Evolutionary conservation across 2,888 invertebrate species (phyloP), one percentile per base, ranked within the genome.

Genomic region (Anodontia alba): DNA sequence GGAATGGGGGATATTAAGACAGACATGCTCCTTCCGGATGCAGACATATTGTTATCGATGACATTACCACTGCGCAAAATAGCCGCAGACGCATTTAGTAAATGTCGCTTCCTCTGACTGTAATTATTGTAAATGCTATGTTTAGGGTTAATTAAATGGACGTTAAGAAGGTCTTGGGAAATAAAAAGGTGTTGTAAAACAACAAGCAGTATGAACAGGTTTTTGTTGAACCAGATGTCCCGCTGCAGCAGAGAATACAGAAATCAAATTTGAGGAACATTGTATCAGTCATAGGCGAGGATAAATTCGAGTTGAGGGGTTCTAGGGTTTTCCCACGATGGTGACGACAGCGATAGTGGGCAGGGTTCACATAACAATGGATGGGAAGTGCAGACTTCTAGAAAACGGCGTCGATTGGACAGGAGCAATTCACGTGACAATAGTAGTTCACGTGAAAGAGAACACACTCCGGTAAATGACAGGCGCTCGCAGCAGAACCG

Each of bases 261-360:
- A 62, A 31, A 5, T 62, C 62, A 5, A 62, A 33, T 17, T 62
- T 62, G 31, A 20, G 33, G 20, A 62, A 62, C 20, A 62, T 62
- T 62, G 62, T 62, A 5, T 62, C 62, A 8, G 62, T 62, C 1
- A 33, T 62, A 2, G 62, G 62, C 1, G 62, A 33, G 2, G 62
- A 62, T 62, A 62, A 33, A 20, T 33, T 62, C 33, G 62, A 62
- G 33, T 2, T 62, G 1, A 1, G 62, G 20, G 62, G 62, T 8
- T 62, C 62, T 17, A 31, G 62, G 62, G 62, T 62, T n/a, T 3
- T 62, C 33, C 62, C 62, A 3, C 31, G 62, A 62, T 29, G 5
- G 62, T 33, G 33, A 62, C 33, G 62, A 62, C 17, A 62, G 62
- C 33, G 62, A 62, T 62, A 62, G 31, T 33, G 33, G 62, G 29